phyloP scores from a whole-genome alignment of 2,888 invertebrate species.

The Hydriomena furcata region DNA sequence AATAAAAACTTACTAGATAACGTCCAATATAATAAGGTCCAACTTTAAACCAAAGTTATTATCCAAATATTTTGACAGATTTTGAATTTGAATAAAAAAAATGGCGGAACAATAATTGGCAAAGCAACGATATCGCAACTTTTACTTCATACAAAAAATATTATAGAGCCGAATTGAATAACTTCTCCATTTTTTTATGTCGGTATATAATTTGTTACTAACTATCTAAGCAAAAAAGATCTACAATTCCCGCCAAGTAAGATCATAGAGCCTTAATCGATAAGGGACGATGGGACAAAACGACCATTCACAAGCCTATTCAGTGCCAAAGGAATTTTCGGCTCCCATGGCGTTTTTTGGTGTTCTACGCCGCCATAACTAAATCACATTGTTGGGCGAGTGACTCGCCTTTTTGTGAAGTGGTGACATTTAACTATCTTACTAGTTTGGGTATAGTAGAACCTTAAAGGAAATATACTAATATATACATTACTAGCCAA shows the following conservation, averaged over 20 bases:
- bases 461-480: conserved; percentile 8
- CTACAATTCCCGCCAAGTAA: not conserved
- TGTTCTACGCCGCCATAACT: conserved; percentile 65
- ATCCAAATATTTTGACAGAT: no score
- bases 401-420: conserved; percentile 27
- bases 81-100: no score
- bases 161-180: no score
- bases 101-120: no score
- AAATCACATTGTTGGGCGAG: conserved; percentile 63
- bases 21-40: no score
- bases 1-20: no score
- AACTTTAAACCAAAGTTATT: no score
- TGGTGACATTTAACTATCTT: conserved; percentile 19
- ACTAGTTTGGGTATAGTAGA: conserved; percentile 1
- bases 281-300: conserved; percentile 23
- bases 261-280: conserved; percentile 29
- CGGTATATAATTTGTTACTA: not conserved
- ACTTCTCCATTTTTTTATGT: no score
- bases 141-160: no score
- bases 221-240: not conserved
- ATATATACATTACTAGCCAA: no score
- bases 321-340: conserved; percentile 57
- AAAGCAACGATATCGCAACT: no score
- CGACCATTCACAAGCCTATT: conserved; percentile 37
- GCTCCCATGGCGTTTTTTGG: conserved; percentile 74